These are phyloP conservation scores for Sarcophilus harrisii DNA, from an alignment of 2,797 vertebrate species.

Conservation along the genomic window DNA sequence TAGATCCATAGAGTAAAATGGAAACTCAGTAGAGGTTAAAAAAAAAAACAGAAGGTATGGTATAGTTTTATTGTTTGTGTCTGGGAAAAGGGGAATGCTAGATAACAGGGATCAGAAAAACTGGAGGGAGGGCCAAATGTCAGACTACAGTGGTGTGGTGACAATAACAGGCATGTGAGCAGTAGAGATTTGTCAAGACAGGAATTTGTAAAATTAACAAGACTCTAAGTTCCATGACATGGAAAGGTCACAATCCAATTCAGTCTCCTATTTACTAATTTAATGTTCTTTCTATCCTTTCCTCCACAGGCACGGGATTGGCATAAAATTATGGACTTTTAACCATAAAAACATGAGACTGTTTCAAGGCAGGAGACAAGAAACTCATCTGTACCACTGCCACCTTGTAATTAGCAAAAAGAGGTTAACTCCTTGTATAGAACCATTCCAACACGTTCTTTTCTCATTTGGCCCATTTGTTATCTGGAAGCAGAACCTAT, in stretches of 20 bases:
- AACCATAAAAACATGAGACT: neutral
- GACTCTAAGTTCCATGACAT: neutral
- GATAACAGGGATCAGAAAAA: neutral
- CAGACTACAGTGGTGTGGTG: neutral
- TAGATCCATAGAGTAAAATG: neutral
- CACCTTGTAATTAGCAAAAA: neutral
- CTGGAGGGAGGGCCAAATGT: neutral
- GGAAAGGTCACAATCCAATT: neutral
- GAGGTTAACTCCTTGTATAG: neutral
- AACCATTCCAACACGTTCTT: neutral
- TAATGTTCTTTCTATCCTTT: neutral
- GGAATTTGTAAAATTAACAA: neutral
- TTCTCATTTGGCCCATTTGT: neutral
- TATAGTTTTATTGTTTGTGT: neutral
- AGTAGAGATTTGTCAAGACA: neutral
- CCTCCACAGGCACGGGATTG: neutral
- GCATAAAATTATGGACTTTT: neutral
- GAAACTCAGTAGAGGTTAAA: neutral
- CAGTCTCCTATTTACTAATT: neutral
- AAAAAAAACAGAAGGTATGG: neutral
- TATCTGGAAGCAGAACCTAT: neutral
- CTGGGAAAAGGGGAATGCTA: neutral
- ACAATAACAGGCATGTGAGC: neutral
- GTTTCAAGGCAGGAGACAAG: neutral
- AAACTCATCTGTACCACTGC: neutral